Base-by-base conservation (phyloP, 2,113 vertebrate species). In the Cyprinodon brontotheroides region DNA sequence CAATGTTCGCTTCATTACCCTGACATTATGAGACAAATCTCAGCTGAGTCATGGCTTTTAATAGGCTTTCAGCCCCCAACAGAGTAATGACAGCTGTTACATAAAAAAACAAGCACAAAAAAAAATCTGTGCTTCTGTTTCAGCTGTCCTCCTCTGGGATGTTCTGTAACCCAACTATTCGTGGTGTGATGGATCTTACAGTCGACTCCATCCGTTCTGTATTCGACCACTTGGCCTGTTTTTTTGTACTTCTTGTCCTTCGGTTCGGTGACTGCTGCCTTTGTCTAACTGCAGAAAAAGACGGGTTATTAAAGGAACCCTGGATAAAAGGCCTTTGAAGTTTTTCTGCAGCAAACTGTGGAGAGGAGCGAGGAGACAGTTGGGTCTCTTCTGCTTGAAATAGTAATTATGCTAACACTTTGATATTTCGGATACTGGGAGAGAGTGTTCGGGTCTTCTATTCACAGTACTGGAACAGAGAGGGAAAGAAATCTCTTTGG, bases 381-480 rank as follows among this genome's bases (percentile, higher is more conserved):
- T 88, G 82, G 83, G 87, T 91, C 89, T 84, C 85, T 84, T 86
- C 84, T 81, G 90, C 89, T 91, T 92, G 86, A 94, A 93, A 92
- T 90, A 92, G 87, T 92, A 93, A 94, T 93, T 93, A 93, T 87
- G 85, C 82, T 73, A 89, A 82, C 22, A 65, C 90, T 93, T 94
- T 92, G 91, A 93, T 91, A 88, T 86, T 82, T 81, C 74, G 82
- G 79, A 92, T 86, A 87, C 79, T 79, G 86, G 81, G 75, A 84
- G 84, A 80, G 74, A 48, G 17, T 57, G 53, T 80, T 87, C 74
- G 67, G 79, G 61, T 63, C 74, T 90, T 80, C 78, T 81, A 79
- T 87, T 90, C 89, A 87, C 82, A 78, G 66, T 20, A 61, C 76
- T 70, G 78, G 43, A 75, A 81, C 22, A 61, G 59, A 81, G 80